Evolutionary conservation across 2,113 vertebrate species (phyloP).

Genomic region (Polypterus senegalus): DNA sequence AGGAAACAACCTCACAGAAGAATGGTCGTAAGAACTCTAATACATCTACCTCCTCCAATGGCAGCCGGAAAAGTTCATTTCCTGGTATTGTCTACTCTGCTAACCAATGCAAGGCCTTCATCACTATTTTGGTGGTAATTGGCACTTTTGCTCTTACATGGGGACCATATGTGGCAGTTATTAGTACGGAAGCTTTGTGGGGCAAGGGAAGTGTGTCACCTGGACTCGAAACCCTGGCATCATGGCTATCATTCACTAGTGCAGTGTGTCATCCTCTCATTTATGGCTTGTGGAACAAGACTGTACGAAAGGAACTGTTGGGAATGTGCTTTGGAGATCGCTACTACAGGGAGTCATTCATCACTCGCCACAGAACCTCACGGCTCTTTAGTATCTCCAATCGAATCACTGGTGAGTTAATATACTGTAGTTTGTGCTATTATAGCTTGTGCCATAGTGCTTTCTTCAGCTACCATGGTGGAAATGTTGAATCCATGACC

Average conservation of each 20-base stretch:
- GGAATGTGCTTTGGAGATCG: slow-evolving; percentile 92
- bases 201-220: slow-evolving; percentile 76
- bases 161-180: slow-evolving; percentile 86
- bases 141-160: slow-evolving; percentile 84
- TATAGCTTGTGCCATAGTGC: too few relatives aligned
- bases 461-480: too few relatives aligned
- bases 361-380: slow-evolving; percentile 70
- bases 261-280: slow-evolving; percentile 87
- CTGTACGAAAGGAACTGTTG: slow-evolving; percentile 86
- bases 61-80: slow-evolving; percentile 65
- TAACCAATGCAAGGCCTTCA: slow-evolving; percentile 91
- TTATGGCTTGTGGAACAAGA: slow-evolving; percentile 97
- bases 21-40: slow-evolving; percentile 83
- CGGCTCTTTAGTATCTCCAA: slow-evolving; percentile 95
- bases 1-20: slow-evolving; percentile 47
- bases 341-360: slow-evolving; percentile 83
- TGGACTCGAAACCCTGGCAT: slow-evolving; percentile 76
- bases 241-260: slow-evolving; percentile 88
- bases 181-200: slow-evolving; percentile 80
- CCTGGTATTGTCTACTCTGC: slow-evolving; percentile 79
- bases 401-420: slow-evolving; percentile 77
- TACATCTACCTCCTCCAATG: slow-evolving; percentile 79
- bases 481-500: too few relatives aligned
- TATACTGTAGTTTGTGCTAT: too few relatives aligned
- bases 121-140: slow-evolving; percentile 88